Evolutionary conservation across 2,113 vertebrate species (phyloP).

Genomic region (Tympanuchus pallidicinctus): DNA sequence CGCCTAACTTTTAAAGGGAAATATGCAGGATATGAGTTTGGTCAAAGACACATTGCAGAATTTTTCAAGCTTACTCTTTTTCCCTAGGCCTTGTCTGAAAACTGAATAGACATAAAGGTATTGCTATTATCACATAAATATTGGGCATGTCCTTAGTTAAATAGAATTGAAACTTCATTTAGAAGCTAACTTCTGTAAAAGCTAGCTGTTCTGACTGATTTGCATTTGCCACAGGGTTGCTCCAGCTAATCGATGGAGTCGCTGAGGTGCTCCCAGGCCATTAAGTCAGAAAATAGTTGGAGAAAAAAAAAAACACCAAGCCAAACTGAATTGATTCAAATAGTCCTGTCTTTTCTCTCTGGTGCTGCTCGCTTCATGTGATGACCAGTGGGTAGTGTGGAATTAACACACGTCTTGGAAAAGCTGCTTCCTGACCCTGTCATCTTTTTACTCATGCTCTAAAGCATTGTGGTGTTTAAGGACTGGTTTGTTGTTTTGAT

Average conservation of each 20-base stretch:
- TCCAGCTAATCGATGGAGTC: neutral
- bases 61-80: neutral
- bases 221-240: neutral
- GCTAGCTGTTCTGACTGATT: neutral
- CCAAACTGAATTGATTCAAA: neutral
- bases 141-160: neutral
- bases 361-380: neutral
- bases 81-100: neutral
- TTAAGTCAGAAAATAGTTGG: neutral
- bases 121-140: neutral
- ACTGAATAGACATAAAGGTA: neutral
- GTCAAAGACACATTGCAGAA: neutral
- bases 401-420: neutral
- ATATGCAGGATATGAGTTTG: neutral
- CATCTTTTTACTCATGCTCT: neutral
- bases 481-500: neutral
- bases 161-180: neutral
- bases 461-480: neutral
- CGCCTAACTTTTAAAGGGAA: neutral
- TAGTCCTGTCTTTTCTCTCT: neutral
- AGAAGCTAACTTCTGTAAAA: neutral
- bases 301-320: neutral
- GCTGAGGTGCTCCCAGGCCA: neutral
- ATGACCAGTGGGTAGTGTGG: neutral
- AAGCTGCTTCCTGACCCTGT: neutral